Base-by-base conservation (phyloP, 2,888 invertebrate species). In the Cantharis rustica region DNA sequence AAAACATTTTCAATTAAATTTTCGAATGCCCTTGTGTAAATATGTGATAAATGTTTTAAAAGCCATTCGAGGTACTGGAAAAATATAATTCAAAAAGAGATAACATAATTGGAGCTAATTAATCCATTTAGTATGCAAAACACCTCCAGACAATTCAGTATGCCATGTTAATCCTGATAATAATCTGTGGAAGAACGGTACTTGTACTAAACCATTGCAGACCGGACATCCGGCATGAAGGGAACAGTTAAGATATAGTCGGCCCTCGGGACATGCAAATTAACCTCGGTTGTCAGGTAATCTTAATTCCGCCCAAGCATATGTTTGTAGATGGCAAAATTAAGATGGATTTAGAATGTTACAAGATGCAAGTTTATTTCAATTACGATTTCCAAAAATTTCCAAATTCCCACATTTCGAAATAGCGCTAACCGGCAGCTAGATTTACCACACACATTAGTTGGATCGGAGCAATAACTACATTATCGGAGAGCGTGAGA, bases 251-350 rank as follows among this genome's bases (percentile, higher is more conserved):
- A 77, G 77, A 79, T 79, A 79, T 79, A 79, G 77, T 79, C 77
- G 66, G 70, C 80, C 78, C 78, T 71, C 71, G 82, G 82, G 82
- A 81, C 80, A 82, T 82, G 82, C 82, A 82, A 82, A 82, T 82
- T 82, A 82, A 80, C 79, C 80, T 66, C 78, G 76, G 71, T 77
- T 76, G 80, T 78, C 80, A 79, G 78, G 80, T 79, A 79, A 79
- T 80, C 80, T 78, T 77, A 79, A 77, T 79, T 76, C 75, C 73
- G 77, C 75, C 75, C 73, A 73, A 77, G 77, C 79, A 77, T 77
- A 77, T 73, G 77, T 63, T 77, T 72, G 71, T 61, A 76, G 68
- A 74, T 70, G 77, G 77, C 71, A 73, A 74, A 77, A 77, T 66
- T 74, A 62, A 71, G 63, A 64, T 26, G 64, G 71, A 71, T 77